These are phyloP conservation scores for Parambassis ranga DNA, from an alignment of 2,797 vertebrate species.

Conservation along the genomic window DNA sequence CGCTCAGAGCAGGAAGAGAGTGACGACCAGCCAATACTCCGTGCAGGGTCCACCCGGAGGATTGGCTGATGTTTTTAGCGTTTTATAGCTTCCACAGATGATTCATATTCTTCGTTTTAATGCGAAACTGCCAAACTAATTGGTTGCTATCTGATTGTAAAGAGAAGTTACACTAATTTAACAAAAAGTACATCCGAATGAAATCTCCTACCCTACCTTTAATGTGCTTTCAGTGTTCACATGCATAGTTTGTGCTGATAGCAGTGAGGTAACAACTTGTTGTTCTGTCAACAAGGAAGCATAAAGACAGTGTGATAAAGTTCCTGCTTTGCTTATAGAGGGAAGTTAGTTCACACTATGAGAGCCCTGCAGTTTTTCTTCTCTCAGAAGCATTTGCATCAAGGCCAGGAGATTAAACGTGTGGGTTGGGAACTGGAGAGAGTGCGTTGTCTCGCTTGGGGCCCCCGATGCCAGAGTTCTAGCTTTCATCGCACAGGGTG, in stretches of 20 bases:
- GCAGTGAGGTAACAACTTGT: conserved; percentile 39
- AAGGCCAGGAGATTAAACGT: conserved; percentile 79
- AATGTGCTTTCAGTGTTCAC: conserved; percentile 1
- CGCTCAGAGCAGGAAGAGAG: too few relatives aligned
- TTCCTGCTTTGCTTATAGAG: conserved; percentile 72
- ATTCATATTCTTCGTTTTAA: too few relatives aligned
- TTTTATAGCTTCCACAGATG: too few relatives aligned
- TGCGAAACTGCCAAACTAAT: too few relatives aligned
- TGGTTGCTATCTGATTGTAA: too few relatives aligned
- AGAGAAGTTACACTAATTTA: too few relatives aligned
- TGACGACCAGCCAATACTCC: too few relatives aligned
- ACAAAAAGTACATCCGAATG: too few relatives aligned
- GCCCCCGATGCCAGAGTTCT: conserved; percentile 70
- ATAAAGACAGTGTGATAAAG: conserved; percentile 56
- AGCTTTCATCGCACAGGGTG: conserved; percentile 71
- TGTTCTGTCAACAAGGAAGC: conserved; percentile 42
- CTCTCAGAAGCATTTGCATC: conserved; percentile 80
- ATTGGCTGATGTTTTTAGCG: too few relatives aligned
- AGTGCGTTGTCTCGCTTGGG: conserved; percentile 69
- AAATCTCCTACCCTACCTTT: too few relatives aligned
- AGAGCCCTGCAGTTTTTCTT: conserved; percentile 55
- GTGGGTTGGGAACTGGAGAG: conserved; percentile 79
- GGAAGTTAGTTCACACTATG: conserved; percentile 68
- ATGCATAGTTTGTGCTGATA: conserved; percentile 3
- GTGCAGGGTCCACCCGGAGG: too few relatives aligned